A percentile compares a stretch with the other conserved stretches of the same genome.
Evolutionary conservation across 1,140 invertebrate species (phyloP).

Genomic region (Hyposmocoma kahamanoa): DNA sequence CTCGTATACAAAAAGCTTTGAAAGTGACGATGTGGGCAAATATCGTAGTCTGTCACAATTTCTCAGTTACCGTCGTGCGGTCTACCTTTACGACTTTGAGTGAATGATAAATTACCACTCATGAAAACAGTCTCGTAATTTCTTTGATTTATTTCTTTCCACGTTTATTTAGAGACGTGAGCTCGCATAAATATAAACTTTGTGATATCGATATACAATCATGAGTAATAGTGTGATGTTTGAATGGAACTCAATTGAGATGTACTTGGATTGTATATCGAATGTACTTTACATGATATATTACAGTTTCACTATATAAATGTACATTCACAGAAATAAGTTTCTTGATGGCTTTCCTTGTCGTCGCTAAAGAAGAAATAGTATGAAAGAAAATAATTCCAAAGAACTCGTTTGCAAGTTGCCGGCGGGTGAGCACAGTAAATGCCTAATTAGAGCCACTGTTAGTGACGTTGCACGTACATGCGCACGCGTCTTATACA

Average conservation of each 20-base stretch:
- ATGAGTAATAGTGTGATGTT: no score
- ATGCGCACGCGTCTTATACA: no score
- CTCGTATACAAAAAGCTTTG: conserved; percentile 31
- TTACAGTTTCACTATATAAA: no score
- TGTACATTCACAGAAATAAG: no score
- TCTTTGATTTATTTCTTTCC: no score
- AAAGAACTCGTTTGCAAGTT: conserved; percentile 6
- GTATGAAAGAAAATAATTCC: conserved; percentile 12
- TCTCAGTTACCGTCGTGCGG: conserved; percentile 37
- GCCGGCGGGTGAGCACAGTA: conserved; percentile 3
- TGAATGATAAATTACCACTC: conserved; percentile 26
- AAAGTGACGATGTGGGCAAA: conserved; percentile 41
- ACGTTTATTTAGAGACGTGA: no score
- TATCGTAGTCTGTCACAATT: conserved; percentile 44
- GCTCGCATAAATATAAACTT: no score
- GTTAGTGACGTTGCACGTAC: no score
- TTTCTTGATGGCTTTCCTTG: background rate
- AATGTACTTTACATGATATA: no score
- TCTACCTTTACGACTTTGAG: conserved; percentile 34
- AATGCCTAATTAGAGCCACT: conserved; percentile 11
- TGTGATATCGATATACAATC: no score
- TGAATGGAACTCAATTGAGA: no score
- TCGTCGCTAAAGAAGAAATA: background rate
- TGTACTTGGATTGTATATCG: no score
- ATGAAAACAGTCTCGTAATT: conserved; percentile 5